These are phyloP conservation scores for Stenotaenia linearis DNA, from an alignment of 2,888 invertebrate genomes.

Conservation along the genomic window DNA sequence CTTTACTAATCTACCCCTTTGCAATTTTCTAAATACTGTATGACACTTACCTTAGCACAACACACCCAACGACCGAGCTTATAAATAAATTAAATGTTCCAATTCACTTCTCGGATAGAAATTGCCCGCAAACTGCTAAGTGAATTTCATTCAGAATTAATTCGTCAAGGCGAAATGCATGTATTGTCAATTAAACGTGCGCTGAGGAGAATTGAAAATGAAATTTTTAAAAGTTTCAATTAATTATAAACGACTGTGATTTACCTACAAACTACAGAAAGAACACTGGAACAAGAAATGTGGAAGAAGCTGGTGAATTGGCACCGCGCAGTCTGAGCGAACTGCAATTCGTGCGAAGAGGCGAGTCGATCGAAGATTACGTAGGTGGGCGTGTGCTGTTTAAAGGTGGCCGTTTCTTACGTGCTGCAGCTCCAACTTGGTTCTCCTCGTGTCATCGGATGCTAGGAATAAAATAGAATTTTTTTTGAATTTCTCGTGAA, in stretches of 20 bases:
- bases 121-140: neutral
- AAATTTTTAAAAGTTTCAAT: neutral
- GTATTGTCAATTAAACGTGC: neutral
- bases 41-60: neutral
- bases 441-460: neutral
- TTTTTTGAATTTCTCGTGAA: too few relatives aligned
- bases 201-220: neutral
- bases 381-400: conserved; percentile 13
- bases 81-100: neutral
- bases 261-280: neutral
- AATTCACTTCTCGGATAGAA: neutral
- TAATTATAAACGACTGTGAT: neutral
- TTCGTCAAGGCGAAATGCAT: neutral
- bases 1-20: too few relatives aligned
- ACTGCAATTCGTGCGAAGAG: neutral
- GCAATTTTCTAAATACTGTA: neutral
- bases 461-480: neutral
- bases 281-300: conserved; percentile 2
- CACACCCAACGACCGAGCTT: neutral
- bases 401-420: conserved; percentile 13
- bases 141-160: neutral
- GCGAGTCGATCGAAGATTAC: conserved; percentile 11
- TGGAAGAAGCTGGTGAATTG: conserved; percentile 9
- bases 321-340: conserved; percentile 4
- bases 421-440: neutral